A percentile compares a stretch with the other conserved stretches of the same genome.
Conservation (phyloP, 2,888 invertebrate genomes). For the Orthosia incerta region DNA sequence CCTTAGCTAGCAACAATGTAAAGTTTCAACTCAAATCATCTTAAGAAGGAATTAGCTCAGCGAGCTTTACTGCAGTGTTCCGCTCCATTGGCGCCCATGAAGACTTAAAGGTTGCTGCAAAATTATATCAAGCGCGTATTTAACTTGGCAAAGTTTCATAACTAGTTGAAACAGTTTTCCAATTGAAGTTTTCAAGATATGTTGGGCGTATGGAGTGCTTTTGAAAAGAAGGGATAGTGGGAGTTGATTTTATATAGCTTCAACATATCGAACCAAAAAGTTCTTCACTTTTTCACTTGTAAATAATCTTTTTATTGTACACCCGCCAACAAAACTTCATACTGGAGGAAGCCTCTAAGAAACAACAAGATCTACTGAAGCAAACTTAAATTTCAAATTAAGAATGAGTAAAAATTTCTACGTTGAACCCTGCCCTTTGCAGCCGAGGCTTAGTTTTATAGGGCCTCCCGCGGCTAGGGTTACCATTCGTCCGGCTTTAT, state of each 20-base stretch:
- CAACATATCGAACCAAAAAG: neutral
- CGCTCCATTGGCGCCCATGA: conserved; percentile 72
- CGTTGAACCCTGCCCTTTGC: conserved; percentile 20
- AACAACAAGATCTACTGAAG: neutral
- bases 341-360: neutral
- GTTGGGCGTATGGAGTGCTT: neutral
- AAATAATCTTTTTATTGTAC: neutral
- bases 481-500: too few relatives aligned
- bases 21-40: conserved; percentile 54
- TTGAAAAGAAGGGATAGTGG: neutral
- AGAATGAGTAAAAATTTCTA: neutral
- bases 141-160: conserved; percentile 37
- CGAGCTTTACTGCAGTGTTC: conserved; percentile 64
- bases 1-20: too few relatives aligned
- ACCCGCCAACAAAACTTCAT: neutral
- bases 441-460: conserved; percentile 56
- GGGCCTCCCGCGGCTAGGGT: conserved; percentile 52
- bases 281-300: neutral
- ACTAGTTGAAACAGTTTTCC: conserved; percentile 31
- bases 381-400: conserved; percentile 1
- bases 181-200: conserved; percentile 24
- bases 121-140: conserved; percentile 45
- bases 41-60: conserved; percentile 70
- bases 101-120: conserved; percentile 63
- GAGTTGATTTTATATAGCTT: neutral